Percentiles rank a stretch among this genome's conserved stretches.
phyloP scores from a whole-genome alignment of 2,797 vertebrate species.

The Lemur catta region DNA sequence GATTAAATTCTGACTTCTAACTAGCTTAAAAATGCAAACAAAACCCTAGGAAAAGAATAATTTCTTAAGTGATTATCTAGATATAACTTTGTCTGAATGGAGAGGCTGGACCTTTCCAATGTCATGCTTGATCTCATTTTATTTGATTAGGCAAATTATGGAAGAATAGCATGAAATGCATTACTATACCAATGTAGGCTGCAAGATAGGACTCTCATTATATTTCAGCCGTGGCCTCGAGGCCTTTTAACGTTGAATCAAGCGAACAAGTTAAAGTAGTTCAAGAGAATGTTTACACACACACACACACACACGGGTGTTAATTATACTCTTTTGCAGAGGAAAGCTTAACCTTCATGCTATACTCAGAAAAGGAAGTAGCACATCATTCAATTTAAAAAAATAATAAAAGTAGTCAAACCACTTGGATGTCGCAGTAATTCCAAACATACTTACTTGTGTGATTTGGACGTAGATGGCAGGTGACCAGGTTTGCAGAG shows the following conservation, averaged over 20 bases:
- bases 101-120: not conserved
- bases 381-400: not conserved
- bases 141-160: slow-evolving; percentile 38
- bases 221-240: not conserved
- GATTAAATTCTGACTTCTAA: slow-evolving; percentile 41
- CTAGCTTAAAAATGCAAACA: slow-evolving; percentile 15
- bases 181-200: not conserved
- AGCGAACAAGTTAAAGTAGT: not conserved
- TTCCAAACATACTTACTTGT: not conserved
- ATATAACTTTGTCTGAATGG: slow-evolving; percentile 21
- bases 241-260: not conserved
- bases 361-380: not conserved
- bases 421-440: not conserved
- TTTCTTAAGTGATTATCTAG: slow-evolving; percentile 24
- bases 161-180: slow-evolving; percentile 6
- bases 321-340: not conserved
- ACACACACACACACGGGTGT: not conserved
- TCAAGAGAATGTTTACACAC: not conserved
- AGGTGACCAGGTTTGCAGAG: not conserved
- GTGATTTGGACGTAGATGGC: not conserved
- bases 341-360: not conserved
- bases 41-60: not conserved
- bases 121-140: slow-evolving; percentile 38
- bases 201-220: slow-evolving; percentile 29
- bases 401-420: not conserved